Evolutionary conservation across 2,113 vertebrate species (phyloP).

Genomic region (Hippocampus mohnikei): DNA sequence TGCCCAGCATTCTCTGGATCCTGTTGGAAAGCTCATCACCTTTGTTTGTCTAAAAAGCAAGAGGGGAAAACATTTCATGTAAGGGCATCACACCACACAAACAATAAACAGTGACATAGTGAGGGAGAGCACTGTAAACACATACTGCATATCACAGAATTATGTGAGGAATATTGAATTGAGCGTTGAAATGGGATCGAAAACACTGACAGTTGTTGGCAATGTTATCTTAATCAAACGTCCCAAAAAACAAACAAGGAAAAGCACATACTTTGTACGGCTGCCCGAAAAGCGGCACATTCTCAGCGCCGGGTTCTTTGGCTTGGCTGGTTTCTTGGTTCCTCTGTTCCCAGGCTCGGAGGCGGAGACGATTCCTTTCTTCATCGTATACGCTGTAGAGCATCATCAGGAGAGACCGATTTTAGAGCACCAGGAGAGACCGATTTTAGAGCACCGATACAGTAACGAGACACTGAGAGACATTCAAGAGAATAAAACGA

Average conservation of each 20-base stretch:
- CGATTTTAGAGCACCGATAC: neutral
- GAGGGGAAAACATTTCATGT: neutral
- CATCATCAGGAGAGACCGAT: constrained; percentile 25
- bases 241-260: neutral
- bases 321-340: constrained; percentile 83
- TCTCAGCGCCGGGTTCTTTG: constrained; percentile 72
- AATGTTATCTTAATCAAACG: no score
- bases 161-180: neutral
- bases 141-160: no score
- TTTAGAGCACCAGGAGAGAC: constrained; percentile 23
- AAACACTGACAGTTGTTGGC: no score
- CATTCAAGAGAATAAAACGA: neutral
- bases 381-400: constrained; percentile 79
- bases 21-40: constrained; percentile 88
- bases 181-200: neutral
- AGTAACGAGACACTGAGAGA: neutral
- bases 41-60: constrained; percentile 80
- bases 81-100: no score
- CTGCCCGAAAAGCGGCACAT: constrained; percentile 83
- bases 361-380: constrained; percentile 87
- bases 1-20: constrained; percentile 89
- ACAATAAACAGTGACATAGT: no score
- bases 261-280: constrained; percentile 85
- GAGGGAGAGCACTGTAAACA: no score
- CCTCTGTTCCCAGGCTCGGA: constrained; percentile 84